Evolutionary conservation across 2,113 vertebrate species (phyloP).

Genomic region (Dicentrarchus labrax): DNA sequence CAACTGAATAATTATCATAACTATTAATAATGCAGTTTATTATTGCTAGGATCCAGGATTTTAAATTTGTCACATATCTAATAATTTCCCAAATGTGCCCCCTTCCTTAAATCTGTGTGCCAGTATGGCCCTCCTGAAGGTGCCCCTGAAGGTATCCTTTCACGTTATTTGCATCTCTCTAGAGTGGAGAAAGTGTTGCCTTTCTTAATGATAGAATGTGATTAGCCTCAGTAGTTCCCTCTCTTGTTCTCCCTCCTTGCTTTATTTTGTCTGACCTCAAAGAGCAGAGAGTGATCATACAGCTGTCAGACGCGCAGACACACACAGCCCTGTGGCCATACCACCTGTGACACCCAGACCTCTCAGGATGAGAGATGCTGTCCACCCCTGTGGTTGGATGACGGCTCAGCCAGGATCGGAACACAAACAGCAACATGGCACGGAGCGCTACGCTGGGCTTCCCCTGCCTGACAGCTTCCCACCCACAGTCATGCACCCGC

Average conservation of each 20-base stretch:
- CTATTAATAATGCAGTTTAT: background rate
- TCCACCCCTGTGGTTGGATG: slow-evolving; percentile 54
- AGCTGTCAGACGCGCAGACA: slow-evolving; percentile 76
- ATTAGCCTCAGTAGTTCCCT: slow-evolving; percentile 2
- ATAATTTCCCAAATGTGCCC: background rate
- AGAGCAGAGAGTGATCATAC: slow-evolving; percentile 43
- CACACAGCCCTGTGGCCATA: slow-evolving; percentile 81
- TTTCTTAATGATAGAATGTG: slow-evolving; percentile 39
- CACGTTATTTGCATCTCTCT: background rate
- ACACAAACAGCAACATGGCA: slow-evolving; percentile 61
- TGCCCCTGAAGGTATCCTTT: background rate
- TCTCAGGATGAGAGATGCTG: slow-evolving; percentile 67
- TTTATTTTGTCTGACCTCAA: slow-evolving; percentile 50
- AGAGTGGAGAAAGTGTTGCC: background rate
- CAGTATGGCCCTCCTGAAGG: too few species aligned
- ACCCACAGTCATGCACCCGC: slow-evolving; percentile 44
- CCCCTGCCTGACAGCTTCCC: slow-evolving; percentile 55
- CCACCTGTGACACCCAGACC: slow-evolving; percentile 77
- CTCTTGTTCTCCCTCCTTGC: slow-evolving; percentile 19
- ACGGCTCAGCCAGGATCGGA: slow-evolving; percentile 41
- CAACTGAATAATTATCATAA: too few species aligned
- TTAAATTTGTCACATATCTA: background rate
- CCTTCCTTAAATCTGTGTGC: too few species aligned
- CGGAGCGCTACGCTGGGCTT: slow-evolving; percentile 22
- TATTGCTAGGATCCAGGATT: background rate